Evolutionary conservation across 2,797 vertebrate species (phyloP).

Genomic region (Clarias fuscus): DNA sequence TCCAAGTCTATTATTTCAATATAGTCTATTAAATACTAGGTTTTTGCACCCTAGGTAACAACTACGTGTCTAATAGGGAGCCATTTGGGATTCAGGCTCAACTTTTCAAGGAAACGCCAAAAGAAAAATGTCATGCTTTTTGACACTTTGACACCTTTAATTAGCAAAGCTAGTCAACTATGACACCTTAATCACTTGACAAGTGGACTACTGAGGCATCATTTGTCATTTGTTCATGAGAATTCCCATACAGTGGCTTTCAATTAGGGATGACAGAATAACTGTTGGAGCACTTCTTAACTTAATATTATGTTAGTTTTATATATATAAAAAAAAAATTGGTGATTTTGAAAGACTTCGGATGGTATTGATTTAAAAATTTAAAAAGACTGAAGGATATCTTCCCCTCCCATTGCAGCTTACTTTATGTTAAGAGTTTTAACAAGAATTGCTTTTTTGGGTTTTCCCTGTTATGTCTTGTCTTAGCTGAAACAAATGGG

Average conservation of each 20-base stretch:
- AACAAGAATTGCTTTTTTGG: not conserved
- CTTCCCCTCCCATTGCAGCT: too few relatives aligned
- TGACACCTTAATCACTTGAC: conserved; percentile 38
- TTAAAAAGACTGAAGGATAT: not conserved
- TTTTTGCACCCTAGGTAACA: conserved; percentile 27
- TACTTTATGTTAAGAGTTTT: not conserved
- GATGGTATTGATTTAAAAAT: not conserved
- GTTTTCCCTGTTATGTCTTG: not conserved
- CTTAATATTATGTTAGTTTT: conserved; percentile 10
- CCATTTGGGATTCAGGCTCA: conserved; percentile 30
- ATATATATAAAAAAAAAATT: not conserved
- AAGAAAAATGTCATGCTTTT: conserved; percentile 58
- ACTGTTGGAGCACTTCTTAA: conserved; percentile 8
- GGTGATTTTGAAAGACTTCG: not conserved
- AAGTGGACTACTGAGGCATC: conserved; percentile 29
- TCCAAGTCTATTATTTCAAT: conserved; percentile 22
- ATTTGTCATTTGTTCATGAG: conserved; percentile 15
- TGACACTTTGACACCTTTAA: conserved; percentile 60
- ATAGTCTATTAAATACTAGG: conserved; percentile 25
- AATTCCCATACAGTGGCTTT: conserved; percentile 28
- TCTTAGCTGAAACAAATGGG: conserved; percentile 36
- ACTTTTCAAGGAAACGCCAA: conserved; percentile 55
- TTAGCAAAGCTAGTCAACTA: conserved; percentile 30
- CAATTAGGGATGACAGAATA: conserved; percentile 16
- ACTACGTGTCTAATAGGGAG: conserved; percentile 11